Evolutionary conservation across 2,888 invertebrate genomes (phyloP).

Genomic region (Ophioninae sp.): DNA sequence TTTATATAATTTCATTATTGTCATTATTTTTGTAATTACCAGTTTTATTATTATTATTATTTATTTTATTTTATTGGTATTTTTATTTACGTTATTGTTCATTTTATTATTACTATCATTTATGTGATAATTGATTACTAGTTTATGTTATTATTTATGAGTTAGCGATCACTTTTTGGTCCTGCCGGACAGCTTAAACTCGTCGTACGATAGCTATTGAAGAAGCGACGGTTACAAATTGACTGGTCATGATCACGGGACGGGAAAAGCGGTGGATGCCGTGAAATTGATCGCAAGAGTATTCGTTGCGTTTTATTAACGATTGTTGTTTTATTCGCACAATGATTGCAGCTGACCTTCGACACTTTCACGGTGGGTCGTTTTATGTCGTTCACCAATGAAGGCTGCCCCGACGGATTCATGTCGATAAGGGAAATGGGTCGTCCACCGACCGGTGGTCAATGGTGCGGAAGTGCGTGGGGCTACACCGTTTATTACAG

Average conservation of each 20-base stretch:
- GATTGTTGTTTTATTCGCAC: constrained; percentile 69
- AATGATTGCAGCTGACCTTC: constrained; percentile 87
- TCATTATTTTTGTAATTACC: too few relatives aligned
- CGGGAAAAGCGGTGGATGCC: background rate
- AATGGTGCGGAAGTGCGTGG: constrained; percentile 93
- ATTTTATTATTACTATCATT: too few relatives aligned
- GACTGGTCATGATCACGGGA: background rate
- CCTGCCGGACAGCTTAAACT: too few relatives aligned
- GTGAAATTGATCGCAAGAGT: background rate
- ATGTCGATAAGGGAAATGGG: constrained; percentile 89
- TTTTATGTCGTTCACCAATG: constrained; percentile 89
- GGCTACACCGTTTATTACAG: constrained; percentile 93
- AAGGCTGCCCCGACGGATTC: constrained; percentile 91
- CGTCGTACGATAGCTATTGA: too few relatives aligned
- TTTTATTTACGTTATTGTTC: too few relatives aligned
- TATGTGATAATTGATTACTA: too few relatives aligned
- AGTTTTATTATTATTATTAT: too few relatives aligned
- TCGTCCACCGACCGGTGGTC: constrained; percentile 87
- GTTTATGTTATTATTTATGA: too few relatives aligned
- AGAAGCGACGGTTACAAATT: background rate
- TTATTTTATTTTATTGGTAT: too few relatives aligned
- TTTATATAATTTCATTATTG: too few relatives aligned
- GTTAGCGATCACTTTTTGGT: background rate
- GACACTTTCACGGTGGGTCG: constrained; percentile 92
- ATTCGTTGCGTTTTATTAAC: constrained; percentile 32